A percentile compares a stretch with the other conserved stretches of the same genome.
Conservation (phyloP, 2,113 vertebrate genomes). For the Notiomystis cincta region DNA sequence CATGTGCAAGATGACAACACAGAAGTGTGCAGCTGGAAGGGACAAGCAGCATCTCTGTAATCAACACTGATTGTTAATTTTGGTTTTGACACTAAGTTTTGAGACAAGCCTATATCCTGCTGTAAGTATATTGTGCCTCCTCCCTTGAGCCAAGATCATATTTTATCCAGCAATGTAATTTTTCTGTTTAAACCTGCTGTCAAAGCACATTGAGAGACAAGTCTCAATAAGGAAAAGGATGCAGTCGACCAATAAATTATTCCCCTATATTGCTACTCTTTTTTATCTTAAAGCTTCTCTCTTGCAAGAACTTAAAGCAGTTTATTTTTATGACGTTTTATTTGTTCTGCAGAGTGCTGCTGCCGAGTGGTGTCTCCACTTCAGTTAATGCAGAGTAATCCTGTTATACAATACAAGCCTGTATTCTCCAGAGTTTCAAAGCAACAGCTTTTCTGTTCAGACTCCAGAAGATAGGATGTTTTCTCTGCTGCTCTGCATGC, state of each 20-base stretch:
- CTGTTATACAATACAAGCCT: neutral
- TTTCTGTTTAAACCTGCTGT: neutral
- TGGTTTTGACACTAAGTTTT: neutral
- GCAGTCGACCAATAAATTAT: neutral
- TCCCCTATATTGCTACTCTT: neutral
- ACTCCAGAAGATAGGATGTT: neutral
- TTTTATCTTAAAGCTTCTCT: neutral
- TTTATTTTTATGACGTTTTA: neutral
- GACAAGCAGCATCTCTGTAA: neutral
- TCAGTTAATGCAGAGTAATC: neutral
- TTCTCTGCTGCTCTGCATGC: neutral
- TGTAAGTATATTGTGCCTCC: neutral
- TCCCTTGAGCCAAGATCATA: neutral
- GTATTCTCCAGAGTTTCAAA: slow-evolving; percentile 35
- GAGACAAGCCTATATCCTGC: neutral
- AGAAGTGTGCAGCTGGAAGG: neutral
- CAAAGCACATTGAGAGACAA: neutral
- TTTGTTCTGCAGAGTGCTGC: neutral
- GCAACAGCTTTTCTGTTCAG: slow-evolving; percentile 6
- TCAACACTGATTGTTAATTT: neutral
- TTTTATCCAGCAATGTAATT: neutral
- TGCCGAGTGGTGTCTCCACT: neutral
- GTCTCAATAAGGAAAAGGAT: neutral
- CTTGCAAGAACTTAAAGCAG: neutral
- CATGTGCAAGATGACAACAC: neutral